Evolutionary conservation across 1,140 invertebrate species (phyloP), one percentile per base, ranked within the genome.

Genomic region (Drosophila bifasciata): DNA sequence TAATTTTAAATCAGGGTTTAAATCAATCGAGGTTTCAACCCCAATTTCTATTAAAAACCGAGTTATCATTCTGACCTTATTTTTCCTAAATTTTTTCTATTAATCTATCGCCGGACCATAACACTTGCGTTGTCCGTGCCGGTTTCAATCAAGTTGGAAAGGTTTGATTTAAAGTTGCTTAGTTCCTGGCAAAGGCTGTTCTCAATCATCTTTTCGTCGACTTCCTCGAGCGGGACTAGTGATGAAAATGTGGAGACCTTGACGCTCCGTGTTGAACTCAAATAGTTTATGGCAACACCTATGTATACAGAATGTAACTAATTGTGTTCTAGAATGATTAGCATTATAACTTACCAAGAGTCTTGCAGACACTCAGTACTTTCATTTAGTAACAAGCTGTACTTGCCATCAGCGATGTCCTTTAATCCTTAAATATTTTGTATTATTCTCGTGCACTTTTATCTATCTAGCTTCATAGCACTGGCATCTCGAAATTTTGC

Each of bases 271-370:
- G 23, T 8, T 11, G 41, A 44, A 19, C 41, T 57, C n/a, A 57
- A 57, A 45, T 57, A 57, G 53, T 57, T 57, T 44, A 46, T 36
- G 53, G 41, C 53, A 45, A 57, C 53, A 36, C 53, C 53, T 36
- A 15, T n/a, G n/a, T n/a, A n/a, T 28, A 36, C 17, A 57, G 15
- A 56, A 56, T 43, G 41, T 44, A 44, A 23, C 28, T 56, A 8
- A 44, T 44, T 41, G 52, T 44, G n/a, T 32, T 56, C 6, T 16
- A 56, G 21, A 11, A 44, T 21, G 7, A 40, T 39, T 21, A 40
- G 32, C 32, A 39, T 19, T 51, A 39, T 39, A 39, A 51, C 49
- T 39, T 51, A 51, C 15, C 49, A 51, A 51, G 28, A 3, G 19
- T 21, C 32, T 51, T 40, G 28, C 16, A 21, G 23, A 16, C 32